Base-by-base conservation (phyloP, 2,113 vertebrate species). In the Myotis lucifugus region DNA sequence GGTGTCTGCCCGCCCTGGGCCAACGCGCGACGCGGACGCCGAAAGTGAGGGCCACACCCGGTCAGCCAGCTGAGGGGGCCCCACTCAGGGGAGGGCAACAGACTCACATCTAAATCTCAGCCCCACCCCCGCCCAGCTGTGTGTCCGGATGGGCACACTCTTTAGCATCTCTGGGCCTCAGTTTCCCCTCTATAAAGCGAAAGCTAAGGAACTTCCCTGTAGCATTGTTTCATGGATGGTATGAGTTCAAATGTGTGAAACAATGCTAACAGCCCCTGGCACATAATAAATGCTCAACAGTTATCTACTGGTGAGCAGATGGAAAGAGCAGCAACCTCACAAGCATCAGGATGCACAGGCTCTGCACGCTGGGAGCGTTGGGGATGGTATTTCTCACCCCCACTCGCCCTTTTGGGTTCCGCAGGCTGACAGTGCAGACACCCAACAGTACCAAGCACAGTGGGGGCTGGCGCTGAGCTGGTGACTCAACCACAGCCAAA, bases 211-310 rank as follows among this genome's bases (percentile, higher is more conserved):
- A 21, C 29, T 3, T 7, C 46, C 56, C 32, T 0, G 1, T 15
- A 0, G 29, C 8, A 1, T 0, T 11, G 12, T 6, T 2, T 0
- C 0, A 0, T 10, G 2, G 34, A 6, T 0, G 6, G 5, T 1
- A 0, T 1, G 70, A 61, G 40, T 11, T 42, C 32, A 17, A 50
- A 3, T 0, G 3, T 4, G 12, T 4, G 2, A 46, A 40, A 34
- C 42, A 0, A 13, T 5, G 27, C 1, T 12, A 50, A 13, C 15
- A 21, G n/a, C 2, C 13, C 21, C 74, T 3, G 48, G 59, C 37
- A 23, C 0, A 1, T 6, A 27, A 2, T 17, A 40, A 19, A 77
- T 0, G 8, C 34, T 34, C 25, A 7, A 72, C 0, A 10, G 15
- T 14, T 29, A 59, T 18, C 11, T 0, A 0, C 3, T 0, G 27